Conservation (phyloP, 2,113 vertebrate genomes). For the Narcine bancroftii region DNA sequence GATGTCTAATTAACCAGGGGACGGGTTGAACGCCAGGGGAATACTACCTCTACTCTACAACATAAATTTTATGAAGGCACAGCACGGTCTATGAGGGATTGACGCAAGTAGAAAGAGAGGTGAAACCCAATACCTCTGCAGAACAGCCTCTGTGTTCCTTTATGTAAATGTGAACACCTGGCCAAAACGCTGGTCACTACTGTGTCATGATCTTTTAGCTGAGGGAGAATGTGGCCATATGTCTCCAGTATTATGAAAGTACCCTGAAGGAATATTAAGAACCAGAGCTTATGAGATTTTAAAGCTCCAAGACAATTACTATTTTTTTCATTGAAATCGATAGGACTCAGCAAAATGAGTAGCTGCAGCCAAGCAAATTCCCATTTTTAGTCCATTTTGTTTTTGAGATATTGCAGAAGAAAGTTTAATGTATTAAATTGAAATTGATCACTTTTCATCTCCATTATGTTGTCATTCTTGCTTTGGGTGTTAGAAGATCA, state of each 20-base stretch:
- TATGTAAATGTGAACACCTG: neutral
- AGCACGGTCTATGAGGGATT: neutral
- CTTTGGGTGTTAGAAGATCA: neutral
- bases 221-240: constrained; percentile 17
- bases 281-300: constrained; percentile 5
- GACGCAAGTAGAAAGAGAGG: too few species aligned
- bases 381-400: constrained; percentile 24
- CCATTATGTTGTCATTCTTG: constrained; percentile 1
- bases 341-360: constrained; percentile 6
- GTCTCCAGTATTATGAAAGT: neutral
- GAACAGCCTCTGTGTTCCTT: neutral
- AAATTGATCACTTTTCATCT: constrained; percentile 1
- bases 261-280: neutral
- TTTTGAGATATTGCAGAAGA: neutral
- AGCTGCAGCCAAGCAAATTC: constrained; percentile 10
- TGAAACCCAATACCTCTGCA: neutral
- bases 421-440: constrained; percentile 23
- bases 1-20: neutral
- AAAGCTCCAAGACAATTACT: neutral
- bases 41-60: neutral
- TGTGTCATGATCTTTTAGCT: neutral
- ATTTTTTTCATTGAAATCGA: constrained; percentile 15
- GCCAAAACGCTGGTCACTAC: neutral
- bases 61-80: neutral
- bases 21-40: too few species aligned